Base-by-base conservation (phyloP, 2,113 vertebrate species). In the Cheilinus undulatus region DNA sequence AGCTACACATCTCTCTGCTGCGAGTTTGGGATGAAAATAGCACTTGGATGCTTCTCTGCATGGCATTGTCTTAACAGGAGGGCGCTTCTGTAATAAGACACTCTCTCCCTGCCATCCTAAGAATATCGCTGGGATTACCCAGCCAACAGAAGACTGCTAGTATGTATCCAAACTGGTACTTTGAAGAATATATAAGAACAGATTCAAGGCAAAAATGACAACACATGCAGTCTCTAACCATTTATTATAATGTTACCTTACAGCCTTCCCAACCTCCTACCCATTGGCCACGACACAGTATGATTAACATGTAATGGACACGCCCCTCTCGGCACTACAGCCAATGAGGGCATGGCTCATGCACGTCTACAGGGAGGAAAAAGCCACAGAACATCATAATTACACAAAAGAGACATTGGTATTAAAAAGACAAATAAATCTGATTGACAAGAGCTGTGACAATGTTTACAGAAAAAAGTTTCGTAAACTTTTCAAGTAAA, bases 191-290 rank as follows among this genome's bases (percentile, higher is more conserved):
- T 15, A 27, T 26, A 8, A 2, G 17, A 34, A 1, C 2, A 17
- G 43, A 65, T 1, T 51, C 19, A 23, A 0, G 14, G 32, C 27
- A 1, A 45, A 60, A 50, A 49, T 10, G 46, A 66, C 4, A 22
- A 24, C 9, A 45, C 4, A 60, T 43, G 12, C 63, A 50, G 62
- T 80, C 71, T 83, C 76, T 73, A 20, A 88, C 49, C 0, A 30
- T 94, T 94, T 93, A 94, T 93, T 93, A 84, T 67, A 82, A 84
- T 65, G 69, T 88, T 86, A 76, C 49, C 51, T 73, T 70, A 73
- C 62, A 78, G 73, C 50, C 58, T 63, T 78, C 52, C 51, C 52
- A 50, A 36, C 67, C 64, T 64, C 66, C 23, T 54, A 64, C 40
- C 54, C 30, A 26, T 73, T 51, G 49, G 74, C 84, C 77, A 74